Evolutionary conservation across 2,797 vertebrate genomes (phyloP).

Genomic region (Coracias cyanogaster): DNA sequence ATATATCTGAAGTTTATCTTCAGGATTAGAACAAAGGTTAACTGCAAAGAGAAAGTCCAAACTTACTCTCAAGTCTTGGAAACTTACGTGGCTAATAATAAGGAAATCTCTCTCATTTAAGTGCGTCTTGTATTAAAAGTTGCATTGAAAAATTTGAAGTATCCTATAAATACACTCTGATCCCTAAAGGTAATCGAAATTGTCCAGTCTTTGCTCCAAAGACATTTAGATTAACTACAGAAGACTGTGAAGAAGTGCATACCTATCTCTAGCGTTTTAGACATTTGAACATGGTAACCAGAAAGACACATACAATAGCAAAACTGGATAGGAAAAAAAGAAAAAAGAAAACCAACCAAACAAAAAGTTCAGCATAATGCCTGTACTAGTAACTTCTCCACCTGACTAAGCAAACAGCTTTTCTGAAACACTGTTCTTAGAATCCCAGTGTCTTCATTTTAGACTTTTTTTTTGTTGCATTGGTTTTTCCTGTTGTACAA

Average conservation of each 20-base stretch:
- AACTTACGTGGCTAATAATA: not conserved
- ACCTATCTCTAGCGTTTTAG: not conserved
- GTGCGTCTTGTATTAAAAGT: not conserved
- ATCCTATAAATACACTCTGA: not conserved
- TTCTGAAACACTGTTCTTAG: not conserved
- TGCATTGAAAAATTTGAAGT: not conserved
- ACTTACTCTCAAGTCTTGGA: not conserved
- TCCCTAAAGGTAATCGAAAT: not conserved
- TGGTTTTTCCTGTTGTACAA: not conserved
- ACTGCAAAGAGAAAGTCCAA: conserved; percentile 84
- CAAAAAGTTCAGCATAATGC: not conserved
- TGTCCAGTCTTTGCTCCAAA: not conserved
- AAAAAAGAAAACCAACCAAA: not conserved
- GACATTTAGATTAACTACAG: not conserved
- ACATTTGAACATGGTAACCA: not conserved
- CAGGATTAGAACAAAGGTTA: conserved; percentile 96
- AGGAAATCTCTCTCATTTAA: not conserved
- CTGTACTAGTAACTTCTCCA: not conserved
- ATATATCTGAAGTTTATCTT: conserved; percentile 98
- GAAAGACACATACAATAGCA: not conserved
- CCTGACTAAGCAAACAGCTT: not conserved
- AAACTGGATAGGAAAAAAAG: not conserved
- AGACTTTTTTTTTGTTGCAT: not conserved
- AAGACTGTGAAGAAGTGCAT: not conserved
- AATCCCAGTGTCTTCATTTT: not conserved